Evolutionary conservation across 2,888 invertebrate genomes (phyloP).

Genomic region (Cosmorhoe ocellata): DNA sequence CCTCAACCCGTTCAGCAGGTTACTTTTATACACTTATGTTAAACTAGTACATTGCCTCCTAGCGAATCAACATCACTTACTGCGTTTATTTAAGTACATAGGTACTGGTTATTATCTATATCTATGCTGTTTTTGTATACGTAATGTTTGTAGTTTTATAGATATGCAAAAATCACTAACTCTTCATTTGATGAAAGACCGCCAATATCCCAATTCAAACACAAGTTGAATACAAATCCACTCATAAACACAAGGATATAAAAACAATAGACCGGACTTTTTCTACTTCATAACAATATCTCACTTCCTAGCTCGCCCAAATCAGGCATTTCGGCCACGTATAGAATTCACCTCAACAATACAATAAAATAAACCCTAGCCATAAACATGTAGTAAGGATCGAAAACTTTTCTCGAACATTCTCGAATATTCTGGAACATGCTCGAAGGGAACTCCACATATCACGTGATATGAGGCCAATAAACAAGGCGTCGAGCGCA

Average conservation of each 20-base stretch:
- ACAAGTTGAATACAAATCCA: conserved; percentile 9
- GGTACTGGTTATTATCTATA: no score
- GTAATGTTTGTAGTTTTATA: no score
- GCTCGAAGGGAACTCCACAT: conserved; percentile 31
- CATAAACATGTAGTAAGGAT: conserved; percentile 27
- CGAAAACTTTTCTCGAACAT: conserved; percentile 22
- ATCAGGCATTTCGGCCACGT: conserved; percentile 23
- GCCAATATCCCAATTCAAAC: neutral
- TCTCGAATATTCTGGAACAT: conserved; percentile 28
- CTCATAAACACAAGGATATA: conserved; percentile 1
- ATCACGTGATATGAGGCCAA: conserved; percentile 45
- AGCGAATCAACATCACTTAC: neutral
- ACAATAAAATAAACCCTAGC: conserved; percentile 31
- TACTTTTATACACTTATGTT: no score
- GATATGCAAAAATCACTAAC: no score
- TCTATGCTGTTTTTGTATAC: no score
- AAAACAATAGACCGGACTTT: conserved; percentile 10
- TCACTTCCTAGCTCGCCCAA: conserved; percentile 13
- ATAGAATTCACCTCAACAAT: conserved; percentile 26
- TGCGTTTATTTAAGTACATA: no score
- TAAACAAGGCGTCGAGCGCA: conserved; percentile 47
- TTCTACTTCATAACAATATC: conserved; percentile 19
- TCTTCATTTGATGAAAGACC: no score
- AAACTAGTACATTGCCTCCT: no score
- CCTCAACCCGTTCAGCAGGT: no score